Percentiles rank a stretch among this genome's conserved stretches.
Evolutionary conservation across 2,113 vertebrate species (phyloP).

Genomic region (Emydura subglobosa): DNA sequence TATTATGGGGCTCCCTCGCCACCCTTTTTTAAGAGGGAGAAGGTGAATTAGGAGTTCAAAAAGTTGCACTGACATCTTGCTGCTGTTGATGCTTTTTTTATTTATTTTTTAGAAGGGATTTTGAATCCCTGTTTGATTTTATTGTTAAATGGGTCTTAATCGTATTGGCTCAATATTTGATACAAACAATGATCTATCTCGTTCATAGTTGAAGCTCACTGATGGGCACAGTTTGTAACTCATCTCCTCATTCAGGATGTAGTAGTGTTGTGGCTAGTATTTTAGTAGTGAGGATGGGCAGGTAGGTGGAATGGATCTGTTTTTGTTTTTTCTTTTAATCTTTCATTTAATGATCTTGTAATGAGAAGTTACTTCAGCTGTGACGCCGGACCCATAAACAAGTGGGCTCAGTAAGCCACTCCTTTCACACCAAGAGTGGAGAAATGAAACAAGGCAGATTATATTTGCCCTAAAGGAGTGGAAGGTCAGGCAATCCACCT

Average conservation of each 20-base stretch:
- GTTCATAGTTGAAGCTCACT: not conserved
- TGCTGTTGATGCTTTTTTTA: not conserved
- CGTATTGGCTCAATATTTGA: not conserved
- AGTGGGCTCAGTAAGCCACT: rapidly evolving
- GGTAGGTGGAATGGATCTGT: not conserved
- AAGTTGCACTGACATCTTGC: not conserved
- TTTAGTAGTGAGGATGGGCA: not conserved
- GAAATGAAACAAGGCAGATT: not conserved
- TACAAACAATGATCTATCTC: not conserved
- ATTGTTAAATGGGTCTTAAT: not conserved
- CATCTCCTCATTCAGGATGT: not conserved
- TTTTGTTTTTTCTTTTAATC: not conserved
- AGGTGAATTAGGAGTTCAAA: not conserved
- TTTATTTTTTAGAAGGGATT: not conserved
- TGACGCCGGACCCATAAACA: not conserved
- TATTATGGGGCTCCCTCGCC: not conserved
- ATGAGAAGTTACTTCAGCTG: not conserved
- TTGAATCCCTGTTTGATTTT: not conserved
- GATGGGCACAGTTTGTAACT: not conserved
- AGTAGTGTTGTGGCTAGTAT: not conserved
- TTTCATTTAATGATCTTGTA: slow-evolving; percentile 3
- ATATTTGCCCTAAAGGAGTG: not conserved
- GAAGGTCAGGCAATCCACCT: too few relatives aligned
- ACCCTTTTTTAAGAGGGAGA: not conserved
- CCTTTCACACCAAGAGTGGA: not conserved